Conservation (phyloP, 2,113 vertebrate genomes). For the Polypterus bichir region DNA sequence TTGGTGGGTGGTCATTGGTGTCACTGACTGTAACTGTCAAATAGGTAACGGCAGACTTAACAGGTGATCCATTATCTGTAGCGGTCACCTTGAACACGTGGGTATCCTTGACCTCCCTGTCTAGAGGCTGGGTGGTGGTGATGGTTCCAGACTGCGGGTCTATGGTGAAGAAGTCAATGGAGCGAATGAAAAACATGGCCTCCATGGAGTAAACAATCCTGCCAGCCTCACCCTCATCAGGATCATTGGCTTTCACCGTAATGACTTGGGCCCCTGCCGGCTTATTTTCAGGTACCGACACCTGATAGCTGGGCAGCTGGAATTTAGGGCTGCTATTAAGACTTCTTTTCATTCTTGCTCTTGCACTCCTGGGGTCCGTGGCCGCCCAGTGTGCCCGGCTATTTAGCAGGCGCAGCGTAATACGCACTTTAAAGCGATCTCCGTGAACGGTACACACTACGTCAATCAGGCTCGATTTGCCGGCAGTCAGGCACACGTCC, state of each 20-base stretch:
- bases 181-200: slow-evolving; percentile 77
- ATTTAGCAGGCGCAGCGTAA: too few relatives aligned
- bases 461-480: slow-evolving; percentile 15
- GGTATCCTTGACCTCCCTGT: slow-evolving; percentile 86
- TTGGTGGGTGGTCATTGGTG: slow-evolving; percentile 78
- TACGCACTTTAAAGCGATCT: too few relatives aligned
- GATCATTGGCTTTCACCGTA: slow-evolving; percentile 70
- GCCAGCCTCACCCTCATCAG: slow-evolving; percentile 75
- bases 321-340: slow-evolving; percentile 68
- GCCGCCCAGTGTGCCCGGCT: too few relatives aligned
- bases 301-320: slow-evolving; percentile 80
- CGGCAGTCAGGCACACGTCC: slow-evolving; percentile 28
- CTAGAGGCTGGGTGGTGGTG: slow-evolving; percentile 62
- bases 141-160: slow-evolving; percentile 65
- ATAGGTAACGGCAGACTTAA: slow-evolving; percentile 59
- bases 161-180: slow-evolving; percentile 74
- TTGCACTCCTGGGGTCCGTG: too few relatives aligned
- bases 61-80: slow-evolving; percentile 59
- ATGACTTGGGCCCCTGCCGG: slow-evolving; percentile 72
- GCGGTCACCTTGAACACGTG: slow-evolving; percentile 82
- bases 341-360: slow-evolving; percentile 45
- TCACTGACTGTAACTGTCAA: slow-evolving; percentile 85
- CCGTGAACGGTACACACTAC: slow-evolving; percentile 26
- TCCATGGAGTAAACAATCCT: slow-evolving; percentile 80
- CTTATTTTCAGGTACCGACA: slow-evolving; percentile 83